Percentiles rank a stretch among this genome's conserved stretches.
Conservation (phyloP, 2,888 invertebrate species). For the Halictus ligatus region DNA sequence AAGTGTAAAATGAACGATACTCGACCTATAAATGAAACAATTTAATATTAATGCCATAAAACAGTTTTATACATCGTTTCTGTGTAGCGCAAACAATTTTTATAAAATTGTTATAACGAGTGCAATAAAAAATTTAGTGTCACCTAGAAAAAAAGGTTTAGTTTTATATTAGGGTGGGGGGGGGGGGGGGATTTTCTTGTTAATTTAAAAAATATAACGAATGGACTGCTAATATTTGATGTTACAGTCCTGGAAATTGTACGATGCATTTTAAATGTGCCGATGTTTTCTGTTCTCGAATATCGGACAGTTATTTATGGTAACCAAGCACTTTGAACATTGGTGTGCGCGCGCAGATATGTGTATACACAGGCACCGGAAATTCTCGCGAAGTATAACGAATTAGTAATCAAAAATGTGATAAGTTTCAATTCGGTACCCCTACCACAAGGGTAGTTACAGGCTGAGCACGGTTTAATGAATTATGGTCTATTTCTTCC, state of each 20-base stretch:
- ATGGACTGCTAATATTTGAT: background rate
- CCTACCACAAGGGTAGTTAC: too few relatives aligned
- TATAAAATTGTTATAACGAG: background rate
- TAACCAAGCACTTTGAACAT: constrained; percentile 69
- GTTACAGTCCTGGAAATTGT: background rate
- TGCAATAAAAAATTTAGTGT: background rate
- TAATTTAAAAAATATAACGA: background rate
- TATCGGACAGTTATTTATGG: constrained; percentile 73
- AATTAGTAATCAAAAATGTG: constrained; percentile 30
- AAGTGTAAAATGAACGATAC: background rate
- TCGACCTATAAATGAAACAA: background rate
- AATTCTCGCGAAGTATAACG: constrained; percentile 42
- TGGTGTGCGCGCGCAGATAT: constrained; percentile 16
- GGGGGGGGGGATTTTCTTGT: background rate
- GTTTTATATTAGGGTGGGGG: background rate
- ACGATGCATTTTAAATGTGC: constrained; percentile 32
- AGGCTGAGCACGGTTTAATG: too few relatives aligned
- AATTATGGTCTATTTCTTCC: too few relatives aligned
- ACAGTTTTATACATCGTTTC: background rate
- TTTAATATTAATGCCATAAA: background rate
- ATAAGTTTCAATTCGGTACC: too few relatives aligned
- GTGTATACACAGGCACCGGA: constrained; percentile 21
- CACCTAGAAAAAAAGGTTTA: background rate
- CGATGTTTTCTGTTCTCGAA: constrained; percentile 61
- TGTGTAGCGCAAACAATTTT: background rate